Evolutionary conservation across 1,140 invertebrate genomes (phyloP), one percentile per base, ranked within the genome.

Genomic region (Dendroctonus ponderosae): DNA sequence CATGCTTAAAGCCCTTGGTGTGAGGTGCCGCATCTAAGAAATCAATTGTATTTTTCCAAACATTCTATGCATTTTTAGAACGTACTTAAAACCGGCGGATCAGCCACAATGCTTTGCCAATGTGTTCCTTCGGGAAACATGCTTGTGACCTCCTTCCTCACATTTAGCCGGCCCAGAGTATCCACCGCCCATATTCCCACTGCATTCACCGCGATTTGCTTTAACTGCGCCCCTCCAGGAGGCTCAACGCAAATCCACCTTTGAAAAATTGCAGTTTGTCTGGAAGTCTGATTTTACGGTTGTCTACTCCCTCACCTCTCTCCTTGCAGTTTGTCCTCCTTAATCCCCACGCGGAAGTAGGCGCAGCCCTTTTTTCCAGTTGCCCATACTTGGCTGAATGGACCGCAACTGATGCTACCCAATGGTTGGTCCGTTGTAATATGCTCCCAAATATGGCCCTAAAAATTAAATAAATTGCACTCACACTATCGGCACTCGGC

Each of bases 341-440:
- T 85, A 41, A 91, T 86, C 4, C 89, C 90, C 73, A 87, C 85
- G 69, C 90, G 82, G 80, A 85, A 90, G 77, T 90, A 94, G 6
- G 90, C 85, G 68, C 91, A 91, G 42, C 93, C 93, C 81, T 93
- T 93, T 70, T 86, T 86, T 0, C 90, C 91, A 38, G 93, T 85
- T 3, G 89, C 91, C 93, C 93, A 96, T n/a, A 94, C 86, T 71
- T 89, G 85, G 37, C 83, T 80, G 46, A 80, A 81, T 7, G 85
- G 85, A 39, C 88, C 84, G 57, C 86, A 85, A 70, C 87, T 91
- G 56, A 93, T 90, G 62, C 85, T 86, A 15, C 85, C 82, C 40
- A 94, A 80, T 6, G 89, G 82, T 77, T 93, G 90, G 73, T 92
- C 89, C 69, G 87, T 88, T 42, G 87, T 84, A 41, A 91, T 82